Conservation (phyloP, 2,888 invertebrate genomes). For the Dryadula phaetusa region DNA sequence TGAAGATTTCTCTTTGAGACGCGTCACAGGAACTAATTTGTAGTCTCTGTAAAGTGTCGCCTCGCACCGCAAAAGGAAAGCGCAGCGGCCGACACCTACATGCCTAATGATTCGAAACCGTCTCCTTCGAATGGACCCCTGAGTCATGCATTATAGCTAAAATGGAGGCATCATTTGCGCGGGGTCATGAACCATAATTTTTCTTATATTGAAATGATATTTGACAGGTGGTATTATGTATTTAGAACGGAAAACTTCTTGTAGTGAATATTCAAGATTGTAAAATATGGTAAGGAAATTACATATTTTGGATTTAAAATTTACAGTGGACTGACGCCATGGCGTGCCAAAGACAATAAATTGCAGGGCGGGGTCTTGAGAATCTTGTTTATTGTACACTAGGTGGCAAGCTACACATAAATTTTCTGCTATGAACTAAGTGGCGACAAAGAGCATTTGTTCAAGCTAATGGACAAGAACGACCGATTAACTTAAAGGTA, state of each 20-base stretch:
- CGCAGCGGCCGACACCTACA: constrained; percentile 59
- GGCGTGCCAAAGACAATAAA: constrained; percentile 66
- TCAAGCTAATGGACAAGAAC: constrained; percentile 57
- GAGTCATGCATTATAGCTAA: constrained; percentile 49
- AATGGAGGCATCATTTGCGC: constrained; percentile 46
- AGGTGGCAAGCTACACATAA: constrained; percentile 68
- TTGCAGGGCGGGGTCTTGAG: constrained; percentile 57
- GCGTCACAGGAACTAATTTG: constrained; percentile 68
- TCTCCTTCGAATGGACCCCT: constrained; percentile 49
- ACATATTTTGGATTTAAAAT: constrained; percentile 73
- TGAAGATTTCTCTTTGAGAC: constrained; percentile 60
- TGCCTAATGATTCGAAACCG: constrained; percentile 66
- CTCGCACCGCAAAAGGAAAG: constrained; percentile 64
- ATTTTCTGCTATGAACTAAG: constrained; percentile 71
- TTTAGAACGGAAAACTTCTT: constrained; percentile 59
- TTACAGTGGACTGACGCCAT: constrained; percentile 66
- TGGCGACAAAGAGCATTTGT: constrained; percentile 69
- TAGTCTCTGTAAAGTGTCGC: constrained; percentile 56
- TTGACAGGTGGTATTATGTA: constrained; percentile 21
- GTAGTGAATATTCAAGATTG: too few species aligned
- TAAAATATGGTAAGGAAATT: constrained; percentile 64
- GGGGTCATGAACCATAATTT: constrained; percentile 50
- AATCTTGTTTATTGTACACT: constrained; percentile 73
- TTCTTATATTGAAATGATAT: constrained; percentile 42
- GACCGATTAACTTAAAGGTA: constrained; percentile 13